These are phyloP conservation scores for Teleogryllus occipitalis DNA, from an alignment of 1,140 invertebrate genomes.

Conservation along the genomic window DNA sequence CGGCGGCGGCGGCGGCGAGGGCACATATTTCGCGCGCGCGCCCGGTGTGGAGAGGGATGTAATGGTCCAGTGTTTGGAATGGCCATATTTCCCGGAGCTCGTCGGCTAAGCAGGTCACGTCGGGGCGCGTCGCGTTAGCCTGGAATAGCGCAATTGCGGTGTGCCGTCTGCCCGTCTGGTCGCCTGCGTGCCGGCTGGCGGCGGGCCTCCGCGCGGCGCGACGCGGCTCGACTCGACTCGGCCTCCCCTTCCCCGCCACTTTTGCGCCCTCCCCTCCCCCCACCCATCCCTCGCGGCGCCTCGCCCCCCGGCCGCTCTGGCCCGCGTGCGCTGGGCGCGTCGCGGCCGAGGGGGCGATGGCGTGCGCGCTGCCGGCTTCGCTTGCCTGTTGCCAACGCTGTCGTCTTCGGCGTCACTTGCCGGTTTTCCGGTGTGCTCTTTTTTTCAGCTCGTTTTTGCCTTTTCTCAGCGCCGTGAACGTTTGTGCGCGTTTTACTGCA, in stretches of 20 bases:
- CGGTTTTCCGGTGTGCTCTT: too few species aligned
- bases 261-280: neutral
- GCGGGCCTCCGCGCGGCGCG: neutral
- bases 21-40: neutral
- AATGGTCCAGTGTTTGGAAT: neutral
- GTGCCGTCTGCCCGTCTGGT: neutral
- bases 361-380: too few species aligned
- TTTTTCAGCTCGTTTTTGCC: too few species aligned
- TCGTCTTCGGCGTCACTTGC: too few species aligned
- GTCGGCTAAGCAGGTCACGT: neutral
- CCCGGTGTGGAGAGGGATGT: neutral
- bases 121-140: neutral
- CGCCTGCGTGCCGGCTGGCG: neutral
- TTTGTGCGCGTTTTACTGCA: too few species aligned
- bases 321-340: too few species aligned
- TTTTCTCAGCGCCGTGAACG: too few species aligned
- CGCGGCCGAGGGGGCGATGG: too few species aligned
- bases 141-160: neutral
- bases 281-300: too few species aligned
- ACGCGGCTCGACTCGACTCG: neutral
- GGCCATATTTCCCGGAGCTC: neutral
- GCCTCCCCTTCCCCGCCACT: neutral
- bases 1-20: neutral
- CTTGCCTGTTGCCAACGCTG: too few species aligned
- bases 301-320: neutral